Conservation (phyloP, 2,888 invertebrate genomes). For the Thera britannica region DNA sequence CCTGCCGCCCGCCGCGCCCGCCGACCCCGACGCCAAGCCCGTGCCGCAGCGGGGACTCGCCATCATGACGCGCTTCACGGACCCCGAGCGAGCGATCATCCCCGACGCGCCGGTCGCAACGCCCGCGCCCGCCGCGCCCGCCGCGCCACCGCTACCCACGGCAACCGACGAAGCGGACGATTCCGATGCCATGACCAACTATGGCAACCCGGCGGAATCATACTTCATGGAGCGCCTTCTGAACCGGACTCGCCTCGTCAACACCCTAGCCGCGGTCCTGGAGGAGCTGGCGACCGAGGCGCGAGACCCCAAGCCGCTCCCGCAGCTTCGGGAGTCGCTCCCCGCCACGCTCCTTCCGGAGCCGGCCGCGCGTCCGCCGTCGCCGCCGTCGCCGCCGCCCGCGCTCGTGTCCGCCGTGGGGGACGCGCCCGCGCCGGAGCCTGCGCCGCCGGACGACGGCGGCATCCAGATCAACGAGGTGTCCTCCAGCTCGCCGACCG, state of each 20-base stretch:
- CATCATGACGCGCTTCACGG: slow-evolving; percentile 79
- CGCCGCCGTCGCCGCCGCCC: slow-evolving; percentile 35
- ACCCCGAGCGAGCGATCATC: slow-evolving; percentile 58
- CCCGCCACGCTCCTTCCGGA: slow-evolving; percentile 37
- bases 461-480: slow-evolving; percentile 88
- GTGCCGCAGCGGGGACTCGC: slow-evolving; percentile 77
- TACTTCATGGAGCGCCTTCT: slow-evolving; percentile 78
- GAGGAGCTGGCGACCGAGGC: slow-evolving; percentile 60
- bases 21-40: slow-evolving; percentile 40
- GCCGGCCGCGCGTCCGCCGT: slow-evolving; percentile 30
- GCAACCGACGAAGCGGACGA: slow-evolving; percentile 48
- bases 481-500: slow-evolving; percentile 86
- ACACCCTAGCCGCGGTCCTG: slow-evolving; percentile 73
- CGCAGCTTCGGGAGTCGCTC: slow-evolving; percentile 46
- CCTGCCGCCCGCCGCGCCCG: slow-evolving; percentile 33
- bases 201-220: slow-evolving; percentile 79
- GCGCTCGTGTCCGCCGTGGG: slow-evolving; percentile 27
- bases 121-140: slow-evolving; percentile 54
- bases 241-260: slow-evolving; percentile 69
- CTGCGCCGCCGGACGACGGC: slow-evolving; percentile 58
- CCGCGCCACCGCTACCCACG: slow-evolving; percentile 17
- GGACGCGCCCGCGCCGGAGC: slow-evolving; percentile 39
- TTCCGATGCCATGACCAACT: slow-evolving; percentile 65
- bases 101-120: slow-evolving; percentile 50
- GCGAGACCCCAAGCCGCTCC: slow-evolving; percentile 38